These are phyloP conservation scores for Icerya purchasi DNA, from an alignment of 2,888 invertebrate genomes.

Conservation along the genomic window DNA sequence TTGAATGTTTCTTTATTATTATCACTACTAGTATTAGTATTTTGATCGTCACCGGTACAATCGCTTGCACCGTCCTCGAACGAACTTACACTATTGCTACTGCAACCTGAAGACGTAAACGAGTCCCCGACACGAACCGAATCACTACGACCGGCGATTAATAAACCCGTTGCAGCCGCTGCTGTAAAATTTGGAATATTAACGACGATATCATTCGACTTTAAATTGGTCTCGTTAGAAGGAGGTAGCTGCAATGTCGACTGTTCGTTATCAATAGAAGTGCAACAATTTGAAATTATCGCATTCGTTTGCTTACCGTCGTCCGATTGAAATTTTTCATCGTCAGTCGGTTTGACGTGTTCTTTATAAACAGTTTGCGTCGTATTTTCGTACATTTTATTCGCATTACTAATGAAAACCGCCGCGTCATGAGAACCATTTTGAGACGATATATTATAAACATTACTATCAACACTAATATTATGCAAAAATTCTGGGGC, in stretches of 20 bases:
- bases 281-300: too few species aligned
- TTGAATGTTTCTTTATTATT: too few species aligned
- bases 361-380: neutral
- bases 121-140: constrained; percentile 34
- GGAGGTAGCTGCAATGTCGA: too few species aligned
- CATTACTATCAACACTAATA: neutral
- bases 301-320: too few species aligned
- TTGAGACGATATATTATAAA: neutral
- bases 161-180: neutral
- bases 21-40: too few species aligned
- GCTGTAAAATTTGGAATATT: neutral
- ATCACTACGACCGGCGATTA: constrained; percentile 28
- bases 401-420: neutral
- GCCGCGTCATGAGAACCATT: neutral
- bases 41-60: constrained; percentile 23
- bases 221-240: too few species aligned
- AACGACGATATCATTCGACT: neutral
- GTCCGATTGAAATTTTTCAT: neutral
- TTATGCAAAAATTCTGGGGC: neutral
- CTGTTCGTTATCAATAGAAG: too few species aligned
- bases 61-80: neutral
- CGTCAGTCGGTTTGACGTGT: neutral
- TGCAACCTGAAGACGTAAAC: constrained; percentile 34
- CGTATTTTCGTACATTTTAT: neutral
- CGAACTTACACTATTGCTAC: constrained; percentile 18